Evolutionary conservation across 2,888 invertebrate species (phyloP).

Genomic region (Drosophila limbata): DNA sequence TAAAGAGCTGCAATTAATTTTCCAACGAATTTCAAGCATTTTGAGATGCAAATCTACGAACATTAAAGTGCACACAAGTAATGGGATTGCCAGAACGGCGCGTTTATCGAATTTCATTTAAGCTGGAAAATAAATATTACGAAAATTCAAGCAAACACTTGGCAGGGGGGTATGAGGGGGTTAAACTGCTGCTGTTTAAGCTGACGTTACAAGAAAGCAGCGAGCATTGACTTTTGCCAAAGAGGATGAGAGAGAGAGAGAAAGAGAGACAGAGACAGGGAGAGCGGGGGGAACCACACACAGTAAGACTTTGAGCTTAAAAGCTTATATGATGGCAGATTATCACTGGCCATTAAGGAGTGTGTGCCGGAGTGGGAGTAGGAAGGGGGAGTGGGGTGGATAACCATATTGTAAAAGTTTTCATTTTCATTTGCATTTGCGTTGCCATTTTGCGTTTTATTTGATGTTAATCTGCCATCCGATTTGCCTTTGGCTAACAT

Average conservation of each 20-base stretch:
- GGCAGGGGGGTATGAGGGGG: conserved; percentile 1
- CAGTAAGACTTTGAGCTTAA: conserved; percentile 22
- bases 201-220: conserved; percentile 61
- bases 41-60: conserved; percentile 20
- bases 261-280: conserved; percentile 2
- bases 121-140: conserved; percentile 48
- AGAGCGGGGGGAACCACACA: conserved; percentile 7
- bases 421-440: conserved; percentile 40
- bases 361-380: not conserved
- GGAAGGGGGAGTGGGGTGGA: not conserved
- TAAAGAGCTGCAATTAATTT: conserved; percentile 61
- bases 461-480: conserved; percentile 73
- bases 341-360: conserved; percentile 41
- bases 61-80: conserved; percentile 3
- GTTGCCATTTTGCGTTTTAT: conserved; percentile 55
- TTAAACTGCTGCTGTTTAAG: conserved; percentile 40
- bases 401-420: conserved; percentile 21
- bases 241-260: not conserved
- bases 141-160: conserved; percentile 28
- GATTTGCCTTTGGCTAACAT: conserved; percentile 70
- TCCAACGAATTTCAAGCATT: conserved; percentile 54
- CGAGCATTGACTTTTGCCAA: conserved; percentile 49
- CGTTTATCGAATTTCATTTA: conserved; percentile 64
- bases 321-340: conserved; percentile 43
- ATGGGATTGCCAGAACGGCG: conserved; percentile 33